These are phyloP conservation scores for Chaetoderma sp. DNA, from an alignment of 2,888 invertebrate genomes.

Conservation along the genomic window DNA sequence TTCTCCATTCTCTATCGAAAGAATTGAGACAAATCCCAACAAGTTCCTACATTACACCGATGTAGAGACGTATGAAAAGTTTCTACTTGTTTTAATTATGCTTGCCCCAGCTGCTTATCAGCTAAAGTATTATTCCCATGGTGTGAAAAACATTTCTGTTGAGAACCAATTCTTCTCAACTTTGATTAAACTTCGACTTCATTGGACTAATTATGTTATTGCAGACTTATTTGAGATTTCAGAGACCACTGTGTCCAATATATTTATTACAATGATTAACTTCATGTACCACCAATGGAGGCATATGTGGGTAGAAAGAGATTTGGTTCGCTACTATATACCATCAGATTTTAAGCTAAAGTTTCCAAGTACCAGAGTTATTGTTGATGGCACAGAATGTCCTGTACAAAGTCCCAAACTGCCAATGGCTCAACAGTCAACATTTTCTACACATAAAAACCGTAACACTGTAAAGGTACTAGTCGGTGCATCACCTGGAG, in stretches of 20 bases:
- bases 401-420: constrained; percentile 40
- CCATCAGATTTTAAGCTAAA: constrained; percentile 37
- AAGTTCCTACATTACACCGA: no score
- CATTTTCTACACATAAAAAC: constrained; percentile 46
- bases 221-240: constrained; percentile 29
- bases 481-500: constrained; percentile 41
- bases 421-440: constrained; percentile 39
- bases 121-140: no score
- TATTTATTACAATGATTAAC: constrained; percentile 26
- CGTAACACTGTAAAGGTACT: constrained; percentile 43
- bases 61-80: no score
- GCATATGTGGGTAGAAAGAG: constrained; percentile 34
- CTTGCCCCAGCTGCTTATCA: no score
- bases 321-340: constrained; percentile 32
- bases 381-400: constrained; percentile 45
- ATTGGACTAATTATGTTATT: no score
- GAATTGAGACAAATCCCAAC: no score
- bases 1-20: no score
- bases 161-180: no score
- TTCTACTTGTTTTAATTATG: no score
- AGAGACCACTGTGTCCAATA: constrained; percentile 27
- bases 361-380: constrained; percentile 40
- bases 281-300: constrained; percentile 36
- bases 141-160: no score
- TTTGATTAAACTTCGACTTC: no score